Percentiles rank a stretch among this genome's conserved stretches.
phyloP scores from a whole-genome alignment of 2,113 vertebrate genomes.

The Pedionomus torquatus region DNA sequence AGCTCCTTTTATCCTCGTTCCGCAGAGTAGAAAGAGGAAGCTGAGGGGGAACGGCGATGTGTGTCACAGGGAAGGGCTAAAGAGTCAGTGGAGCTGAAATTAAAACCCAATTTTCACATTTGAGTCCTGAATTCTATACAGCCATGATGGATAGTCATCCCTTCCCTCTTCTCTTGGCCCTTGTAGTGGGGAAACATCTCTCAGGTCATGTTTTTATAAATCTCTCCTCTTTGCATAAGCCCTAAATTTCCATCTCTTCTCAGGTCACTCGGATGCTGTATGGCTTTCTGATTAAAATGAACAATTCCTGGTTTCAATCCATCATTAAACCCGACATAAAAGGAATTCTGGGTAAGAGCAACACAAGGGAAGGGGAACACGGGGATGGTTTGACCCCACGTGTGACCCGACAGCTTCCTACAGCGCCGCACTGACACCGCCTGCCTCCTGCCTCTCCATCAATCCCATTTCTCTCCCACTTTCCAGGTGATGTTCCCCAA shows the following conservation, averaged over 20 bases:
- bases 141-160: not conserved
- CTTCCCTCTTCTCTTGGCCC: not conserved
- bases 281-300: slow-evolving; percentile 85
- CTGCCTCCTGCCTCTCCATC: not conserved
- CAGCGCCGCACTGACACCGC: not conserved
- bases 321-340: slow-evolving; percentile 77
- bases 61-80: not conserved
- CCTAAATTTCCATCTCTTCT: not conserved
- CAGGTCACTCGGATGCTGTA: slow-evolving; percentile 90
- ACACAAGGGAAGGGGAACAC: not conserved
- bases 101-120: not conserved
- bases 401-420: not conserved
- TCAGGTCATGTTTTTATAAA: not conserved
- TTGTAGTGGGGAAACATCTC: not conserved
- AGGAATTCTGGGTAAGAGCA: slow-evolving; percentile 77
- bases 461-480: not conserved
- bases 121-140: rapidly evolving
- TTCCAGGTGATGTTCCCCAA: slow-evolving; percentile 81
- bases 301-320: slow-evolving; percentile 93
- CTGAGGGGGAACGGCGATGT: not conserved
- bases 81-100: not conserved
- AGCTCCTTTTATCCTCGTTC: not conserved
- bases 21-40: not conserved
- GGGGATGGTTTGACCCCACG: not conserved
- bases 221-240: not conserved